phyloP scores from a whole-genome alignment of 1,140 invertebrate species.

The Hycleus phaleratus region DNA sequence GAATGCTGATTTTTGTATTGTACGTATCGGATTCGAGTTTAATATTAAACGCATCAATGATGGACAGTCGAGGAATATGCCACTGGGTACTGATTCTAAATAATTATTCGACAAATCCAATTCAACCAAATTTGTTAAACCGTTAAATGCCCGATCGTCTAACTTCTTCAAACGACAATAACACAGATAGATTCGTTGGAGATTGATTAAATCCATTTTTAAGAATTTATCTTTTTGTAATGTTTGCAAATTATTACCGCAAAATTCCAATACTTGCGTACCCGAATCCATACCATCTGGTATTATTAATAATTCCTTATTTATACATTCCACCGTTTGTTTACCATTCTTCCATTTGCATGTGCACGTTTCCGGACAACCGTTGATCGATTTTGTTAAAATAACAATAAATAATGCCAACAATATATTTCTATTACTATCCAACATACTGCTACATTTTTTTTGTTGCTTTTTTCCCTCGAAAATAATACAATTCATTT shows the following conservation, averaged over 20 bases:
- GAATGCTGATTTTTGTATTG: constrained; percentile 67
- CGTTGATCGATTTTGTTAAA: constrained; percentile 23
- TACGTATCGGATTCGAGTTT: constrained; percentile 71
- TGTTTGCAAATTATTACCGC: constrained; percentile 69
- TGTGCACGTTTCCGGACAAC: constrained; percentile 66
- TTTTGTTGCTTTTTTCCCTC: not conserved
- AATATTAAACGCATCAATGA: constrained; percentile 74
- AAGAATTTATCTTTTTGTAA: constrained; percentile 69
- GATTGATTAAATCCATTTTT: constrained; percentile 69
- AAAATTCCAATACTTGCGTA: constrained; percentile 81
- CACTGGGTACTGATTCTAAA: constrained; percentile 64
- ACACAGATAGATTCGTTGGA: constrained; percentile 77
- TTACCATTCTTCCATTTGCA: constrained; percentile 92
- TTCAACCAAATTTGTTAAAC: constrained; percentile 80
- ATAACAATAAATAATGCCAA: not conserved
- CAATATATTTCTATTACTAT: not conserved
- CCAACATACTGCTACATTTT: not conserved
- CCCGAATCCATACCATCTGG: constrained; percentile 78
- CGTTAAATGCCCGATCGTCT: constrained; percentile 69
- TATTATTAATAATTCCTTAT: constrained; percentile 62
- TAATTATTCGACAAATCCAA: constrained; percentile 79
- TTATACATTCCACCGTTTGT: constrained; percentile 78
- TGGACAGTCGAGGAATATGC: constrained; percentile 66
- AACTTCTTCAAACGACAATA: constrained; percentile 68
- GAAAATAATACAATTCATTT: not conserved